Conservation (phyloP, 2,113 vertebrate genomes). For the Myotis brandtii region DNA sequence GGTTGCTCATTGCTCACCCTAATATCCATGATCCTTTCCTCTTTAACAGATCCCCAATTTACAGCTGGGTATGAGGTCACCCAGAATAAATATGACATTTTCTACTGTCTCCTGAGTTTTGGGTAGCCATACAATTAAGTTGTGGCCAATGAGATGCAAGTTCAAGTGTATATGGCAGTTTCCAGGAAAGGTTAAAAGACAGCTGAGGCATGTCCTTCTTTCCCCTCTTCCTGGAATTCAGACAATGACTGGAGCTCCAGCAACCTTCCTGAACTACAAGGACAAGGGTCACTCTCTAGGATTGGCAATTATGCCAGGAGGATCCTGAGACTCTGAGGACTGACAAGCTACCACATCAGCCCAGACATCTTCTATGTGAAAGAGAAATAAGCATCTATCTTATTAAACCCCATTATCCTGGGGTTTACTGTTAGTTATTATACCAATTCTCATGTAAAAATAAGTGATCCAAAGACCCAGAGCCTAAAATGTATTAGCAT, state of each 20-base stretch:
- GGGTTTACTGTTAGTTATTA: neutral
- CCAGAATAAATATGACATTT: neutral
- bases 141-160: neutral
- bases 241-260: neutral
- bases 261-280: neutral
- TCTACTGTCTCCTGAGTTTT: neutral
- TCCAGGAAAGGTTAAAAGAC: slow-evolving; percentile 1
- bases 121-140: neutral
- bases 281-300: neutral
- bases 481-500: too few relatives aligned
- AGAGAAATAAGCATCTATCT: neutral
- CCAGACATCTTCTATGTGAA: neutral
- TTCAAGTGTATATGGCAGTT: neutral
- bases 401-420: neutral
- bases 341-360: neutral
- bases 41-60: neutral
- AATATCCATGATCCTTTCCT: neutral
- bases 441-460: neutral
- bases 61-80: neutral
- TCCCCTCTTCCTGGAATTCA: slow-evolving; percentile 25
- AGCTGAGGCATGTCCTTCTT: neutral
- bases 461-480: too few relatives aligned
- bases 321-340: neutral
- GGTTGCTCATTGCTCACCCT: neutral
- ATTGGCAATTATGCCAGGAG: neutral